Evolutionary conservation across 1,140 invertebrate species (phyloP).

Genomic region (Euura saliciscinereae): DNA sequence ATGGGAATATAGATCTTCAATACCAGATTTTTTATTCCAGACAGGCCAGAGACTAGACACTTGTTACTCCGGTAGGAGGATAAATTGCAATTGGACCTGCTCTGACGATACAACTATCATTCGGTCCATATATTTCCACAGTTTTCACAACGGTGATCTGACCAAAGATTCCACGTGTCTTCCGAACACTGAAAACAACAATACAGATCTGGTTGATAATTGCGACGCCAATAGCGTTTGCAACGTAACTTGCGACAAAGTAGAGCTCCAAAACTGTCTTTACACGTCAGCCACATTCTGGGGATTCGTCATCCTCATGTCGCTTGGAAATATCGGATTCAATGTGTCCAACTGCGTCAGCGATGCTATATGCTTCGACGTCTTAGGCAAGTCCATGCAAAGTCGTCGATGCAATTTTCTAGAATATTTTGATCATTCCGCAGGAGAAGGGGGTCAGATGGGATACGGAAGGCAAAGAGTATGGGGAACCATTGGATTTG

Average conservation of each 20-base stretch:
- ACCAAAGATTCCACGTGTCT: neutral
- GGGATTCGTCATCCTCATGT: constrained; percentile 74
- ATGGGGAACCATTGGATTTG: constrained; percentile 81
- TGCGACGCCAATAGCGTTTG: neutral
- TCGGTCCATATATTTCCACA: neutral
- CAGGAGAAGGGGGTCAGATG: constrained; percentile 65
- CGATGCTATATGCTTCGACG: constrained; percentile 82
- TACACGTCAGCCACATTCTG: constrained; percentile 69
- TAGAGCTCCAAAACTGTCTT: constrained; percentile 45
- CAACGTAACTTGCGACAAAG: constrained; percentile 29
- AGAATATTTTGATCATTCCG: neutral
- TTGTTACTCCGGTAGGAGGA: neutral
- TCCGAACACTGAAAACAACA: neutral
- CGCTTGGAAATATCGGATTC: constrained; percentile 74
- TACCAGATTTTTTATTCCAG: neutral
- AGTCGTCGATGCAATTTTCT: neutral
- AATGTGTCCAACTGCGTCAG: constrained; percentile 79
- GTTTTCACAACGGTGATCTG: neutral
- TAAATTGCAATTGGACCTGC: neutral
- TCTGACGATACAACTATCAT: neutral
- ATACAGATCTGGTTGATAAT: neutral
- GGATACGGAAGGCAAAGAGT: constrained; percentile 78
- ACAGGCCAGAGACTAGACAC: neutral
- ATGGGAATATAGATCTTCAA: neutral
- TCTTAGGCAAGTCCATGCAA: constrained; percentile 66